Conservation (phyloP, 2,888 invertebrate genomes). For the Kuschelorhynchus macadamiae region DNA sequence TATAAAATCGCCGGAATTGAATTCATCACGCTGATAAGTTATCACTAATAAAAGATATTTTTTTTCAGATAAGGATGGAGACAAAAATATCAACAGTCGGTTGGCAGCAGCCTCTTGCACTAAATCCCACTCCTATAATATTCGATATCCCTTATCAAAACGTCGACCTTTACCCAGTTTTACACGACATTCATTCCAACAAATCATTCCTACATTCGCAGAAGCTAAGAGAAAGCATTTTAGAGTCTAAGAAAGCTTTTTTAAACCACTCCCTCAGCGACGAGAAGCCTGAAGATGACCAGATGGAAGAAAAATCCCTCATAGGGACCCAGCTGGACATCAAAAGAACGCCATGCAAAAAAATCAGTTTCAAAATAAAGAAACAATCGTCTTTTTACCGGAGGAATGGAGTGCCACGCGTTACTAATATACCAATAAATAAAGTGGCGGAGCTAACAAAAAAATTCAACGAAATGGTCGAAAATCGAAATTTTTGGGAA, state of each 20-base stretch:
- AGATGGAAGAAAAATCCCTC: constrained; percentile 51
- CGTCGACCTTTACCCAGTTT: constrained; percentile 37
- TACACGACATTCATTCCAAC: constrained; percentile 28
- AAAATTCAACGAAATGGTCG: constrained; percentile 77
- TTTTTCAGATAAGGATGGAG: constrained; percentile 45
- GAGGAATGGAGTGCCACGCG: constrained; percentile 65
- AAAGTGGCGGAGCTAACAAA: constrained; percentile 79
- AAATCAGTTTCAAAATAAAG: constrained; percentile 76
- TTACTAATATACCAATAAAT: constrained; percentile 63
- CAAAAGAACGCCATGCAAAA: constrained; percentile 67
- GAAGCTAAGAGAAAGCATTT: constrained; percentile 53
- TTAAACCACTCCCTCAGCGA: constrained; percentile 53
- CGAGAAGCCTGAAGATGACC: constrained; percentile 45
- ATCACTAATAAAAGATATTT: constrained; percentile 31
- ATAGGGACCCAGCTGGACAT: constrained; percentile 40
- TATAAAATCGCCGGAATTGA: too few species aligned
- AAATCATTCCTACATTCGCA: constrained; percentile 40
- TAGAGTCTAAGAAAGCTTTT: constrained; percentile 61
- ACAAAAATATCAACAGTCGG: constrained; percentile 40
- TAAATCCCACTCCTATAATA: constrained; percentile 35
- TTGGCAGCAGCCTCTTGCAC: constrained; percentile 37
- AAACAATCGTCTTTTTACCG: constrained; percentile 69
- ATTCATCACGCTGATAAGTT: constrained; percentile 14
- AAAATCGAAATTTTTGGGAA: constrained; percentile 69
- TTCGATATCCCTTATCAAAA: constrained; percentile 39